phyloP scores from a whole-genome alignment of 2,888 invertebrate species.

The Dermolepida albohirtum region DNA sequence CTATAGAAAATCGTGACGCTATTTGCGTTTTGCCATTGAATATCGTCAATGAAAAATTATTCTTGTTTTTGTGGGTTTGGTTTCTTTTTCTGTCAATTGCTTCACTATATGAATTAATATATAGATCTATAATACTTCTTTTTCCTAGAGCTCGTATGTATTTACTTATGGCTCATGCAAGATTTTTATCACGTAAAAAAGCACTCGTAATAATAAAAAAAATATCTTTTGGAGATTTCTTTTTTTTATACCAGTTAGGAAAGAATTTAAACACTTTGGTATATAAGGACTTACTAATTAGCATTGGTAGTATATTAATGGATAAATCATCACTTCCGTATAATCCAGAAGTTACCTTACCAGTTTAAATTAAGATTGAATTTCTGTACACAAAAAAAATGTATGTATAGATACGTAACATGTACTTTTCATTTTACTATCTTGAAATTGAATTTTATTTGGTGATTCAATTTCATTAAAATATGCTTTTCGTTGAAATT shows the following conservation, averaged over 20 bases:
- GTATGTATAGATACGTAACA: constrained; percentile 25
- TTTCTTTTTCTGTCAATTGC: constrained; percentile 73
- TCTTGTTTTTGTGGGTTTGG: constrained; percentile 82
- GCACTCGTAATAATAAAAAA: constrained; percentile 66
- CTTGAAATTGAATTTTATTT: constrained; percentile 27
- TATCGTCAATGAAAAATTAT: constrained; percentile 84
- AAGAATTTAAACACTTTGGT: constrained; percentile 80
- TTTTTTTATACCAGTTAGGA: constrained; percentile 79
- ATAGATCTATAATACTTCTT: constrained; percentile 71
- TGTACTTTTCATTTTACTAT: constrained; percentile 1
- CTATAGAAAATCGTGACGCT: constrained; percentile 70
- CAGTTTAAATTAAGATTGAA: constrained; percentile 46
- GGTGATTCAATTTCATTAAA: constrained; percentile 13
- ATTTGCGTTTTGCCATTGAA: constrained; percentile 83
- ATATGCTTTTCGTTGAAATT: background rate
- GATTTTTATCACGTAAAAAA: constrained; percentile 67
- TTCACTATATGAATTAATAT: constrained; percentile 74
- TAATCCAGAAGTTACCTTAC: constrained; percentile 52
- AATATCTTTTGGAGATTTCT: constrained; percentile 80
- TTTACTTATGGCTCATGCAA: constrained; percentile 72
- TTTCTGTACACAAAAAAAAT: background rate
- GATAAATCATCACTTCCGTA: constrained; percentile 48
- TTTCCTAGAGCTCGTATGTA: constrained; percentile 71
- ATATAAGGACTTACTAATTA: constrained; percentile 72
- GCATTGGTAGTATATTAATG: constrained; percentile 46